Conservation (phyloP, 2,888 invertebrate species). For the Rhabditophanes sp. region DNA sequence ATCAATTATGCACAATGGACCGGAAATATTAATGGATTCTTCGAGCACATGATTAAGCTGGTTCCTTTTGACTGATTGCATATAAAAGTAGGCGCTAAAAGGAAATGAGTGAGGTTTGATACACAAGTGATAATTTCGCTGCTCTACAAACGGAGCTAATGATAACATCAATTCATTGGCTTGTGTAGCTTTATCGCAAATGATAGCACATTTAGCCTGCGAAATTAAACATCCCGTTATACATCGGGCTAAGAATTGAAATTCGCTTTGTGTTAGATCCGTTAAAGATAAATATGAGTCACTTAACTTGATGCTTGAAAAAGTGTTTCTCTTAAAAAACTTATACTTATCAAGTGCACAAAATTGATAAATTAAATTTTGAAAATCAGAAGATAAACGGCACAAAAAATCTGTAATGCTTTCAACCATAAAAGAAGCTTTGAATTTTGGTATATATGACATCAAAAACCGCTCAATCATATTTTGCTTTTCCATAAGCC, state of each 20-base stretch:
- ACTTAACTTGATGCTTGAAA: conserved; percentile 6
- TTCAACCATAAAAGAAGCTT: conserved; percentile 14
- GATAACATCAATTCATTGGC: conserved; percentile 26
- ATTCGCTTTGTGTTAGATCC: conserved; percentile 8
- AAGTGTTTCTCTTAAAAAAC: conserved; percentile 4
- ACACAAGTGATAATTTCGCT: conserved; percentile 21
- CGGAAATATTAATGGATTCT: conserved; percentile 15
- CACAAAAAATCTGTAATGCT: conserved; percentile 12
- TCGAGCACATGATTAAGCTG: conserved; percentile 13
- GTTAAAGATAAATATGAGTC: background rate
- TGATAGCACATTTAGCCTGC: conserved; percentile 28
- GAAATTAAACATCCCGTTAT: conserved; percentile 29
- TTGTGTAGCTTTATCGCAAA: conserved; percentile 22
- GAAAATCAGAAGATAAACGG: conserved; percentile 14
- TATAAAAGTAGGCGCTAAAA: conserved; percentile 27
- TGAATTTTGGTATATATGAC: conserved; percentile 9
- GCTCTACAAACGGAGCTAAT: conserved; percentile 25
- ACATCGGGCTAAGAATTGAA: conserved; percentile 15
- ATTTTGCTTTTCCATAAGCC: conserved; percentile 16
- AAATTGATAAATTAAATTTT: conserved; percentile 11
- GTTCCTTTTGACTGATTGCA: conserved; percentile 30
- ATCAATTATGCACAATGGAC: conserved; percentile 36
- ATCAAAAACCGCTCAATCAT: conserved; percentile 9
- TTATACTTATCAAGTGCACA: conserved; percentile 15
- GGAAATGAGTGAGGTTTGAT: conserved; percentile 19